A percentile compares a stretch with the other conserved stretches of the same genome.
phyloP scores from a whole-genome alignment of 2,113 vertebrate genomes.

The Hypomesus transpacificus region DNA sequence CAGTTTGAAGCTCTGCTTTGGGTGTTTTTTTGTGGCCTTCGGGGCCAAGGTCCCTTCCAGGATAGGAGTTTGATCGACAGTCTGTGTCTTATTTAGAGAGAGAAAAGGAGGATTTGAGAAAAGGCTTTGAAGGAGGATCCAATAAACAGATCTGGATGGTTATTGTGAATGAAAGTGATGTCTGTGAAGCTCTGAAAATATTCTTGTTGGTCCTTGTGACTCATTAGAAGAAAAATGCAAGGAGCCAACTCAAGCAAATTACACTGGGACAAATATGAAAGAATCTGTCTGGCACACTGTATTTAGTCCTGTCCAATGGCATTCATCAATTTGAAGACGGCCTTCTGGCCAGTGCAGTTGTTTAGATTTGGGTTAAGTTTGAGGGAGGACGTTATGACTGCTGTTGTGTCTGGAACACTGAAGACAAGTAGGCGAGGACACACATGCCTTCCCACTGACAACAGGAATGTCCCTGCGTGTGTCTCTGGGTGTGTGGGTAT shows the following conservation, averaged over 20 bases:
- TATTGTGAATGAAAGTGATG: not conserved
- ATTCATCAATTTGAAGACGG: slow-evolving; percentile 37
- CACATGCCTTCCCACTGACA: slow-evolving; percentile 40
- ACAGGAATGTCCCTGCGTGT: slow-evolving; percentile 53
- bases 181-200: not conserved
- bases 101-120: not conserved
- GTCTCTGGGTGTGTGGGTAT: slow-evolving; percentile 27
- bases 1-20: slow-evolving; percentile 69
- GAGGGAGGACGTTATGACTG: slow-evolving; percentile 50
- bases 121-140: not conserved
- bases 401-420: slow-evolving; percentile 65
- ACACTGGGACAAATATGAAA: no score
- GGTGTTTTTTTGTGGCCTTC: slow-evolving; percentile 60
- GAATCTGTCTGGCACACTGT: no score
- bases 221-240: no score
- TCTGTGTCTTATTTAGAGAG: not conserved
- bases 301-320: not conserved
- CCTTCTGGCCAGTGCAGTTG: slow-evolving; percentile 33
- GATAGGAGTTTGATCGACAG: slow-evolving; percentile 48
- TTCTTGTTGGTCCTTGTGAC: no score
- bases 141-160: not conserved
- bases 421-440: slow-evolving; percentile 56
- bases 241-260: no score
- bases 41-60: slow-evolving; percentile 44
- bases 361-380: slow-evolving; percentile 48